Evolutionary conservation across 2,113 vertebrate species (phyloP).

Genomic region (Struthidea cinerea): DNA sequence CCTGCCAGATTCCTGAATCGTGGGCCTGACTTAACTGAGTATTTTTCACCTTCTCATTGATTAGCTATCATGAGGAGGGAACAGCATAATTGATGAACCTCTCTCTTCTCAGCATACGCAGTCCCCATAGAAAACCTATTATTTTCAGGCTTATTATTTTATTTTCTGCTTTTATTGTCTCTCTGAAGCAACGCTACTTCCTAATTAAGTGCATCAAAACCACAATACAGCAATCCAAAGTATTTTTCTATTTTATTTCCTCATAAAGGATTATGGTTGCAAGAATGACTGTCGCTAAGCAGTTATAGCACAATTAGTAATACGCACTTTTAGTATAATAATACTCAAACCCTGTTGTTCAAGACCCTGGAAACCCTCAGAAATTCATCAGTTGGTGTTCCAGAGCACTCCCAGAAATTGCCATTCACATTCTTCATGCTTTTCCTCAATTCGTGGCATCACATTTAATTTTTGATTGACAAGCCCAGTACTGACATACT

Average conservation of each 20-base stretch:
- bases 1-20: background rate
- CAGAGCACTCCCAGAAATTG: background rate
- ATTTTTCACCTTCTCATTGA: background rate
- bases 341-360: background rate
- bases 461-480: background rate
- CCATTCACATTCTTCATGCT: background rate
- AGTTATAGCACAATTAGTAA: background rate
- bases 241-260: slow-evolving; percentile 13
- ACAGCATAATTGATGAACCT: background rate
- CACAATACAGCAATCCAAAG: background rate
- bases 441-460: background rate
- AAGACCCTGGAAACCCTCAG: background rate
- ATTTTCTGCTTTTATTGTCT: slow-evolving; percentile 20
- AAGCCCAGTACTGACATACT: background rate
- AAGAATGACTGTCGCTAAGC: background rate
- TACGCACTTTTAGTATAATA: background rate
- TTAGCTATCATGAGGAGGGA: background rate
- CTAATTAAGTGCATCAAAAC: slow-evolving; percentile 25
- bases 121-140: background rate
- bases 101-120: background rate
- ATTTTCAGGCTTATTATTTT: slow-evolving; percentile 26
- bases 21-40: background rate
- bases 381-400: background rate
- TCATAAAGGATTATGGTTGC: background rate
- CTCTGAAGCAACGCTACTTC: slow-evolving; percentile 23